A percentile compares a stretch with the other conserved stretches of the same genome.
Evolutionary conservation across 2,113 vertebrate genomes (phyloP).

Genomic region (Grammomys dolichurus): DNA sequence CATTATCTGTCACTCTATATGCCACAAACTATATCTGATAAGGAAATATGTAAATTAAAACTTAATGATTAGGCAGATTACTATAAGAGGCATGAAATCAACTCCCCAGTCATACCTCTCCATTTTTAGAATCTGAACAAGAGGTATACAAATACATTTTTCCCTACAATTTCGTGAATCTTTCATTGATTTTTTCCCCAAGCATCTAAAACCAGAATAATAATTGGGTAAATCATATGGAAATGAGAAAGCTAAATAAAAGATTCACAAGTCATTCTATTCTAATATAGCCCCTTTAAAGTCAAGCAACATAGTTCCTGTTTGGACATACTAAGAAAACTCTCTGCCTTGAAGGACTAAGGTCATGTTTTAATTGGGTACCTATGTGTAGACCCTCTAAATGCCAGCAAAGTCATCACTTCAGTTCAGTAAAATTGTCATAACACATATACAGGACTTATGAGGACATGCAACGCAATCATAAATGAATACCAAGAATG

Average conservation of each 20-base stretch:
- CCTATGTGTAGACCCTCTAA: not conserved
- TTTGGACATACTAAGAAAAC: not conserved
- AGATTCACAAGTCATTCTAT: not conserved
- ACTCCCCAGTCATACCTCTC: not conserved
- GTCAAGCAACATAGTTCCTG: not conserved
- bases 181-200: slow-evolving; percentile 8
- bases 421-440: not conserved
- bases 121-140: not conserved
- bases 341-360: not conserved
- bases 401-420: not conserved
- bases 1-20: not conserved
- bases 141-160: not conserved
- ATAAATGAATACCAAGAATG: not conserved
- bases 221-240: not conserved
- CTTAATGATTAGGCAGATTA: not conserved
- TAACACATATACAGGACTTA: not conserved
- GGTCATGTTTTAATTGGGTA: not conserved
- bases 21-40: slow-evolving; percentile 12
- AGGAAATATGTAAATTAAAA: not conserved
- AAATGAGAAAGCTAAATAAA: not conserved
- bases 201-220: not conserved
- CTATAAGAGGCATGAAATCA: not conserved
- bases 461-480: not conserved
- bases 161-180: not conserved
- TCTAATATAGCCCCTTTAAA: not conserved